These are phyloP conservation scores for Habroteleia sp. DNA, from an alignment of 2,888 invertebrate genomes.

Conservation along the genomic window DNA sequence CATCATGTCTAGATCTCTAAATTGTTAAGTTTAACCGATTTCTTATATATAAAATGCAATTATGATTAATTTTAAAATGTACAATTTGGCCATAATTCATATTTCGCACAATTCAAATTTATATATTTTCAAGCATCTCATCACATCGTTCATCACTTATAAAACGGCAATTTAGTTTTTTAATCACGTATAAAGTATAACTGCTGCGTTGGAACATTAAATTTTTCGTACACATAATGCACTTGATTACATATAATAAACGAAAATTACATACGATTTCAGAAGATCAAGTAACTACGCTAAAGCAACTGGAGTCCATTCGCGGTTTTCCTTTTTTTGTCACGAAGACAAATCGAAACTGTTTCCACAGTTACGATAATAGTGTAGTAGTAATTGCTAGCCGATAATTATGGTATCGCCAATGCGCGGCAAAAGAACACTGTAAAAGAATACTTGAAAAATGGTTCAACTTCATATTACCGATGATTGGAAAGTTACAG, in stretches of 20 bases:
- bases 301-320: not conserved
- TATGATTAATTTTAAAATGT: no score
- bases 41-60: no score
- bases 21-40: no score
- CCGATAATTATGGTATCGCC: constrained; percentile 52
- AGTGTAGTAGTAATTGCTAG: constrained; percentile 49
- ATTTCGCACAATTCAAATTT: constrained; percentile 30
- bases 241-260: constrained; percentile 39
- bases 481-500: no score
- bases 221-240: constrained; percentile 33
- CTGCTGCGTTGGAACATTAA: constrained; percentile 16
- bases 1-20: no score
- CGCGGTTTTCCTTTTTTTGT: constrained; percentile 22
- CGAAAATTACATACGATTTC: constrained; percentile 42
- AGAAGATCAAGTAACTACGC: not conserved
- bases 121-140: constrained; percentile 21
- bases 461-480: no score
- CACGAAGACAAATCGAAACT: constrained; percentile 44
- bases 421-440: constrained; percentile 22
- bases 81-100: no score
- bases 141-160: constrained; percentile 17
- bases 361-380: no score
- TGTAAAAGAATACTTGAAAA: no score
- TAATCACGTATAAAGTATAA: constrained; percentile 13
- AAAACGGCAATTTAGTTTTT: not conserved